phyloP scores from a whole-genome alignment of 2,797 vertebrate species.

The Rhabdomys pumilio region DNA sequence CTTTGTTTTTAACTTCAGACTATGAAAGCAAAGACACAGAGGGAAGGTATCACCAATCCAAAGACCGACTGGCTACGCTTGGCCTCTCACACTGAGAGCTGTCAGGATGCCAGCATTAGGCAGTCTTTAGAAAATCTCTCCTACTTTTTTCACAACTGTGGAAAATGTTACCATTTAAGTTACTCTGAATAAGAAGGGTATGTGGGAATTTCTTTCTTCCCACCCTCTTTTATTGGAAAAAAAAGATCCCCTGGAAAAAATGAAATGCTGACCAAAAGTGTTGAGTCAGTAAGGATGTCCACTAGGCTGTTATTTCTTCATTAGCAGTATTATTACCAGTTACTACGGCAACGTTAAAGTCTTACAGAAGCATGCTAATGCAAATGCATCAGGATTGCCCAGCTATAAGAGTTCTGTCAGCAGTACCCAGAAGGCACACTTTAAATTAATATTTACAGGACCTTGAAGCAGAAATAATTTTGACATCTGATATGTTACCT shows the following conservation, averaged over 20 bases:
- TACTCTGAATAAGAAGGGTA: conserved; percentile 3
- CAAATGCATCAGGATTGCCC: background rate
- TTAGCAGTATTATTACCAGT: conserved; percentile 1
- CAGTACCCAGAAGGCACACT: background rate
- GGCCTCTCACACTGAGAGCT: background rate
- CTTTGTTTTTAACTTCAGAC: conserved; percentile 93
- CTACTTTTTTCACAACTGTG: conserved; percentile 53
- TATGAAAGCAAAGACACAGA: conserved; percentile 81
- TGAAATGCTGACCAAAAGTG: conserved; percentile 67
- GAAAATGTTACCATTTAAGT: conserved; percentile 68
- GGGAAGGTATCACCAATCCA: conserved; percentile 33
- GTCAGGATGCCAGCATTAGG: background rate
- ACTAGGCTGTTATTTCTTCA: conserved; percentile 36
- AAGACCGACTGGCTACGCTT: background rate
- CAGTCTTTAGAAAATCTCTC: background rate
- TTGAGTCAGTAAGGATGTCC: conserved; percentile 68
- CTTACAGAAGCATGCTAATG: conserved; percentile 41
- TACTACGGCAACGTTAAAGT: background rate
- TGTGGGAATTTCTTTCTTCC: conserved; percentile 50
- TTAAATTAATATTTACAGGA: background rate
- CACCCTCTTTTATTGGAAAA: conserved; percentile 42
- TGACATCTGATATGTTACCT: background rate
- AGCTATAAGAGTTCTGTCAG: background rate
- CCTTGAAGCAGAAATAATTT: background rate
- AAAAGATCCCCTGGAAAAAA: conserved; percentile 70